Percentiles rank a stretch among this genome's conserved stretches.
phyloP scores from a whole-genome alignment of 2,888 invertebrate species.

The Drosophila helvetica region DNA sequence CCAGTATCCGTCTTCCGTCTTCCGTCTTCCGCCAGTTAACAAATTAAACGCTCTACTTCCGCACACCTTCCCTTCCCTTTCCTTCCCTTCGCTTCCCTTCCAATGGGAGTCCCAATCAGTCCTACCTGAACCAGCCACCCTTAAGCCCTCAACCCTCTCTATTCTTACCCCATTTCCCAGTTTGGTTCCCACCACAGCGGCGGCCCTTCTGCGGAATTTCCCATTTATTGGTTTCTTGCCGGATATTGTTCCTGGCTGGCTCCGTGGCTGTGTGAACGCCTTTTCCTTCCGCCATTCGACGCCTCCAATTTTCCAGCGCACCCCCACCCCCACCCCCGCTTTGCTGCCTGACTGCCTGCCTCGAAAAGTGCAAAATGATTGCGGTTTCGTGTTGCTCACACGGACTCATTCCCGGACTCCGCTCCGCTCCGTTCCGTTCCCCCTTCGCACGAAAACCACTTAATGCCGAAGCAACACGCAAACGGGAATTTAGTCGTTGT shows the following conservation, averaged over 20 bases:
- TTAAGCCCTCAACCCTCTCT: constrained; percentile 9
- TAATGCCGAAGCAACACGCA: constrained; percentile 70
- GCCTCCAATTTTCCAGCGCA: constrained; percentile 49
- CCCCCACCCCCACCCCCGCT: neutral
- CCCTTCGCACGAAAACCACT: constrained; percentile 29
- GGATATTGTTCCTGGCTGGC: constrained; percentile 68
- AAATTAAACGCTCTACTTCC: constrained; percentile 70
- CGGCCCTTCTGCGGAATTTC: constrained; percentile 59
- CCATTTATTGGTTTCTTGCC: constrained; percentile 55
- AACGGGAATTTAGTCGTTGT: constrained; percentile 33
- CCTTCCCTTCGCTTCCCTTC: too few relatives aligned
- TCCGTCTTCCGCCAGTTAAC: constrained; percentile 43
- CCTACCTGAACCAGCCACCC: constrained; percentile 35
- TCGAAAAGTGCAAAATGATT: constrained; percentile 77
- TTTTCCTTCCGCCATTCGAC: constrained; percentile 75
- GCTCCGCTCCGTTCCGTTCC: neutral
- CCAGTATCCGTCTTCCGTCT: neutral
- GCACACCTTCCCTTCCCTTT: constrained; percentile 39
- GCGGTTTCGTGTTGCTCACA: constrained; percentile 67
- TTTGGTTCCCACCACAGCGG: constrained; percentile 65
- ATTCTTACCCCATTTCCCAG: constrained; percentile 26
- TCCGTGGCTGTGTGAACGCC: constrained; percentile 54
- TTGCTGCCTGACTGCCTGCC: constrained; percentile 32
- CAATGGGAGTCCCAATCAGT: constrained; percentile 59
- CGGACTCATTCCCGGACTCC: neutral